phyloP scores from a whole-genome alignment of 2,113 vertebrate genomes.

The Steatornis caripensis region DNA sequence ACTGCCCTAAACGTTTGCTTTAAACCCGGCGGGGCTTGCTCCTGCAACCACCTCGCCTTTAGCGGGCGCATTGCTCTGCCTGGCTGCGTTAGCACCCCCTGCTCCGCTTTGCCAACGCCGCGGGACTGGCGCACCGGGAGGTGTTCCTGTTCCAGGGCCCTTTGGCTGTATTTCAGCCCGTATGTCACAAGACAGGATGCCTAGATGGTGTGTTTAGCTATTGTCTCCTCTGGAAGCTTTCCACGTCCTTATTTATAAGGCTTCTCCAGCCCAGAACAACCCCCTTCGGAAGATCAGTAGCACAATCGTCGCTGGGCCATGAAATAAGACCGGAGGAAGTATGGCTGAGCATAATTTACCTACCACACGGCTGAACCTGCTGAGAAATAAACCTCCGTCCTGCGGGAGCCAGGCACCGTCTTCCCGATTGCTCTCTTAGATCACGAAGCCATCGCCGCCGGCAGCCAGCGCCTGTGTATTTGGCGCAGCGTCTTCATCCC shows the following conservation, averaged over 20 bases:
- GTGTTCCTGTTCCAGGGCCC: not conserved
- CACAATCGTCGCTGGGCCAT: not conserved
- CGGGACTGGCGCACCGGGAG: not conserved
- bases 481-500: not conserved
- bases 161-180: not conserved
- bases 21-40: not conserved
- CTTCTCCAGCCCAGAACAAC: not conserved
- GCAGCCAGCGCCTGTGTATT: not conserved
- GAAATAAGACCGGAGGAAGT: not conserved
- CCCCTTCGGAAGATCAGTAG: not conserved
- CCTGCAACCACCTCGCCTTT: not conserved
- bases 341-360: not conserved
- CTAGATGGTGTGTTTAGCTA: rapidly evolving
- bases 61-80: rapidly evolving
- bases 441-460: not conserved
- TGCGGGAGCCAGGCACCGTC: not conserved
- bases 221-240: not conserved
- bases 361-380: not conserved
- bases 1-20: rapidly evolving
- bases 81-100: not conserved
- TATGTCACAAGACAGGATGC: not conserved
- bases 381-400: not conserved
- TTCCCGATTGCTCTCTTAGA: not conserved
- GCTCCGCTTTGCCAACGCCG: not conserved
- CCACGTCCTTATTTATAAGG: not conserved